Evolutionary conservation across 2,888 invertebrate species (phyloP).

Genomic region (Tetranychus truncatus): DNA sequence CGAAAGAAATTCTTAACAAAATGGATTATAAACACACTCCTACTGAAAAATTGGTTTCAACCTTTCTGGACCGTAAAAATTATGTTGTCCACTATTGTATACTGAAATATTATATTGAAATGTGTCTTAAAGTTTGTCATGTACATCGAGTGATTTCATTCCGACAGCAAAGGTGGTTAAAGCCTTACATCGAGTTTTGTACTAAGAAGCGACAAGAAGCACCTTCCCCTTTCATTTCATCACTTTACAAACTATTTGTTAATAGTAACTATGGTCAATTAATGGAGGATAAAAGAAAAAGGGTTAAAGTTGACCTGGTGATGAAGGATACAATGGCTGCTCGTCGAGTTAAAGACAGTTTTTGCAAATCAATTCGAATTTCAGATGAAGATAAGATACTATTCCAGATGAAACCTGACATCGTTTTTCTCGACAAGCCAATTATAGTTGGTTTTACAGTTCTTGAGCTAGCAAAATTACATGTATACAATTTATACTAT

Average conservation of each 20-base stretch:
- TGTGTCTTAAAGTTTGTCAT: no score
- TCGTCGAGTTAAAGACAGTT: no score
- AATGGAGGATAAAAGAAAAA: constrained; percentile 30
- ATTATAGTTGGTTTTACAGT: constrained; percentile 28
- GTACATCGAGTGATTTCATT: background rate
- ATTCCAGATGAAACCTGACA: constrained; percentile 13
- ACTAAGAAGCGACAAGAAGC: constrained; percentile 26
- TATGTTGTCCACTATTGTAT: background rate
- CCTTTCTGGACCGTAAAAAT: constrained; percentile 20
- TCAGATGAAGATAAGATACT: constrained; percentile 12
- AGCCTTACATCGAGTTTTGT: constrained; percentile 24
- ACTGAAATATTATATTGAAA: background rate
- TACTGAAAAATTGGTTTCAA: constrained; percentile 17
- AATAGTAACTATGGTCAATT: constrained; percentile 31
- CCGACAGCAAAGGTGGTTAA: constrained; percentile 25
- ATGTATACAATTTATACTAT: no score
- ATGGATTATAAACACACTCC: background rate
- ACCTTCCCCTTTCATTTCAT: constrained; percentile 31
- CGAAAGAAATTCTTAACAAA: background rate
- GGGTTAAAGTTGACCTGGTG: no score
- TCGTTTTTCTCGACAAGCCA: constrained; percentile 26
- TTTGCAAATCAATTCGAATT: no score
- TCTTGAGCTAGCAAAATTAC: constrained; percentile 28
- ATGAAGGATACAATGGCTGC: no score
- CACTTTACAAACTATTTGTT: constrained; percentile 32